Conservation (phyloP, 2,797 vertebrate genomes). For the Thunnus albacares region DNA sequence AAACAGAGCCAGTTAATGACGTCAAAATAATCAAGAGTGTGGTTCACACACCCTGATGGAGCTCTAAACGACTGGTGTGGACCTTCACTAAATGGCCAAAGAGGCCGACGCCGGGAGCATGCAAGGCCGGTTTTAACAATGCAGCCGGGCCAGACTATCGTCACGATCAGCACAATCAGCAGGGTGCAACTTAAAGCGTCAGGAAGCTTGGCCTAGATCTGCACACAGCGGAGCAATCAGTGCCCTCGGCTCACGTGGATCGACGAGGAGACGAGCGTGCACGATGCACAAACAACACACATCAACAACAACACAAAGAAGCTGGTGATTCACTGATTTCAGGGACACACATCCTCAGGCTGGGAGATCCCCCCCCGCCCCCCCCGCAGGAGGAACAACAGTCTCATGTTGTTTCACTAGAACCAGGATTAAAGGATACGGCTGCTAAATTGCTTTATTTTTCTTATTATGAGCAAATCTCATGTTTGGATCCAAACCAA, state of each 20-base stretch:
- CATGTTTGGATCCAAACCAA: too few species aligned
- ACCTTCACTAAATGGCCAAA: not conserved
- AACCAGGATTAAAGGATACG: too few species aligned
- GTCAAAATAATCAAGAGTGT: constrained; percentile 30
- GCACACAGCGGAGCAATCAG: constrained; percentile 55
- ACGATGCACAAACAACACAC: not conserved
- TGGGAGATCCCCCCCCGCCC: too few species aligned
- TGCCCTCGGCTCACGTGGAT: constrained; percentile 19
- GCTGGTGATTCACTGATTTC: not conserved
- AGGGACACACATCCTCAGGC: not conserved
- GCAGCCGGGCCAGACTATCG: constrained; percentile 18
- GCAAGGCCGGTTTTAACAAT: constrained; percentile 49
- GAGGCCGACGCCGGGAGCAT: not conserved
- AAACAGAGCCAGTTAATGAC: constrained; percentile 29
- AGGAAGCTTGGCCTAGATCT: constrained; percentile 61
- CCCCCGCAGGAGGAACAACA: too few species aligned
- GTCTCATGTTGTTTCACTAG: too few species aligned
- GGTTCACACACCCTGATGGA: constrained; percentile 27
- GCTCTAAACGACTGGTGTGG: not conserved
- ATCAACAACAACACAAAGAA: constrained; percentile 1
- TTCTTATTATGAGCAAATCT: too few species aligned
- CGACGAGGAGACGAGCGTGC: constrained; percentile 16
- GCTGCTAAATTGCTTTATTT: too few species aligned
- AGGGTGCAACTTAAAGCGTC: constrained; percentile 27
- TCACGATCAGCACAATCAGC: constrained; percentile 53